phyloP scores from a whole-genome alignment of 1,140 invertebrate species.

The Lepidotrigona ventralis region DNA sequence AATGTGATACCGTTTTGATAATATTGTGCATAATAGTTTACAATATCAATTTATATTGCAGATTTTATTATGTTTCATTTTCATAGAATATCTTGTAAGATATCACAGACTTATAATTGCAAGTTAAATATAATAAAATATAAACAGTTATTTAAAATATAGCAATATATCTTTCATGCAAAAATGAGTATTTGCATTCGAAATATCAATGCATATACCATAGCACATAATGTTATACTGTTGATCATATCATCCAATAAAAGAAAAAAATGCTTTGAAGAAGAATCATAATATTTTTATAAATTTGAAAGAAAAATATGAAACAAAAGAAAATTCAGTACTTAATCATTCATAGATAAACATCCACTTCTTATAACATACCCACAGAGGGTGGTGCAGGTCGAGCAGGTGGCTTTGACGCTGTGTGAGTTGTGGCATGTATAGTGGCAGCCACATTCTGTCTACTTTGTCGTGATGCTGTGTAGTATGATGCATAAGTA shows the following conservation, averaged over 20 bases:
- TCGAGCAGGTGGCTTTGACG: slow-evolving; percentile 79
- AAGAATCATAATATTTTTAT: slow-evolving; percentile 17
- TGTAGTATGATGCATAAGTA: slow-evolving; percentile 72
- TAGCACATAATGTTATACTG: slow-evolving; percentile 9
- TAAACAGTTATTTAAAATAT: slow-evolving; percentile 6
- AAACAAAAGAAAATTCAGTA: slow-evolving; percentile 25
- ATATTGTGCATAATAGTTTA: neutral
- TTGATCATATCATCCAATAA: slow-evolving; percentile 20
- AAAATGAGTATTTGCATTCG: slow-evolving; percentile 10
- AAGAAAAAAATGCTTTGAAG: slow-evolving; percentile 12
- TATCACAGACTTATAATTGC: neutral
- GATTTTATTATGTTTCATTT: neutral
- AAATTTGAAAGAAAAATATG: slow-evolving; percentile 15
- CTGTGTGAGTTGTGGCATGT: slow-evolving; percentile 74
- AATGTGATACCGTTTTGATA: neutral
- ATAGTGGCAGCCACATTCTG: slow-evolving; percentile 76
- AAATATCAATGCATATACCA: slow-evolving; percentile 7
- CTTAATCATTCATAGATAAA: slow-evolving; percentile 33
- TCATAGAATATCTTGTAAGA: neutral
- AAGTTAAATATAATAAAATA: slow-evolving; percentile 1
- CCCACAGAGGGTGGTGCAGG: slow-evolving; percentile 79
- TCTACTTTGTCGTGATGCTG: slow-evolving; percentile 78
- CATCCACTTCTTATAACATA: slow-evolving; percentile 71
- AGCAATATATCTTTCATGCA: slow-evolving; percentile 25
- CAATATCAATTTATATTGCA: neutral